Evolutionary conservation across 2,113 vertebrate genomes (phyloP).

Genomic region (Onychostruthus taczanowskii): DNA sequence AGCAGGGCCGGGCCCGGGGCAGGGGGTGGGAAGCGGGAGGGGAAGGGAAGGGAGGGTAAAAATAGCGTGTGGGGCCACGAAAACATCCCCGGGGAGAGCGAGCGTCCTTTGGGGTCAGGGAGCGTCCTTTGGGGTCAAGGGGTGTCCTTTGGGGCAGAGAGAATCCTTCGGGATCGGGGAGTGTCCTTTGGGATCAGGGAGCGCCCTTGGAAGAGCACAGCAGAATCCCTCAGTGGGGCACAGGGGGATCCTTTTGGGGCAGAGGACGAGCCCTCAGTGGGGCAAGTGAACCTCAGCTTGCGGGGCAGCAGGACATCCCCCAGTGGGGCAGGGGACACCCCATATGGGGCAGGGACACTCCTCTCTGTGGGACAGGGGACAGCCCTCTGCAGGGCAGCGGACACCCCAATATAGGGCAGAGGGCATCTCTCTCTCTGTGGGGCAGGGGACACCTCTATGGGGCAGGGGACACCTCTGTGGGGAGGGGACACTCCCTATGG

Average conservation of each 20-base stretch:
- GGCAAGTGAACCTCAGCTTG: not conserved
- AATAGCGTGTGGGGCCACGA: not conserved
- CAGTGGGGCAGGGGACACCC: not conserved
- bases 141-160: fast-evolving
- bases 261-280: not conserved
- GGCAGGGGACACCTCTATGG: too few species aligned
- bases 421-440: too few species aligned
- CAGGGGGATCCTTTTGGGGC: not conserved
- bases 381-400: not conserved
- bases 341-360: not conserved
- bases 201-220: fast-evolving
- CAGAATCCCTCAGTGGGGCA: not conserved
- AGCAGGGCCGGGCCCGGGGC: too few species aligned
- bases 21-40: too few species aligned
- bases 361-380: not conserved
- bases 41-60: too few species aligned
- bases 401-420: not conserved
- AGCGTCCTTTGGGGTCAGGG: not conserved
- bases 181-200: fast-evolving
- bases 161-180: not conserved
- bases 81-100: not conserved
- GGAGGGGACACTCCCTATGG: not conserved
- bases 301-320: not conserved
- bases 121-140: fast-evolving
- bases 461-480: not conserved